phyloP scores from a whole-genome alignment of 2,888 invertebrate genomes.

The Pammene aurita region DNA sequence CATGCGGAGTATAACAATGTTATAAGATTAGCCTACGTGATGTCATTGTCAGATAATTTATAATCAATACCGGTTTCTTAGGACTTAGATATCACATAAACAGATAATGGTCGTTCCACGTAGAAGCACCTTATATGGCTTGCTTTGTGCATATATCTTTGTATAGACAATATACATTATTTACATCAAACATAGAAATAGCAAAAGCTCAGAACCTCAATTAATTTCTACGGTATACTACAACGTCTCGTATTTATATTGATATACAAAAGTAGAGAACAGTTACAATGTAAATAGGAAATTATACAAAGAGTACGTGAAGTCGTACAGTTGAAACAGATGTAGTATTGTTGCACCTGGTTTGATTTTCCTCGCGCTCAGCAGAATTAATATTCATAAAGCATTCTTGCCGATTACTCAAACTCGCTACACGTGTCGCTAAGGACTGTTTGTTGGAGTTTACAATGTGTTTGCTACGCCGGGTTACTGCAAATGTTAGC shows the following conservation, averaged over 20 bases:
- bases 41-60: conserved; percentile 38
- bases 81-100: conserved; percentile 33
- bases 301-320: neutral
- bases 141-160: neutral
- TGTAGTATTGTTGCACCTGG: conserved; percentile 49
- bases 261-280: no score
- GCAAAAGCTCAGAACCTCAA: neutral
- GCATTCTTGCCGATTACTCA: conserved; percentile 63
- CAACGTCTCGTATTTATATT: no score
- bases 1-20: conserved; percentile 16
- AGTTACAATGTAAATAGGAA: no score
- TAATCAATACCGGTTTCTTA: conserved; percentile 37
- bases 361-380: conserved; percentile 55
- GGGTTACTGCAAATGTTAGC: conserved; percentile 59
- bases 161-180: neutral
- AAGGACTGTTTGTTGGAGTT: conserved; percentile 57
- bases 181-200: neutral
- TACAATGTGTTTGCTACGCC: conserved; percentile 64
- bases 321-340: conserved; percentile 42
- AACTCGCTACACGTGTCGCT: conserved; percentile 60
- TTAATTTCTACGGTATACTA: neutral
- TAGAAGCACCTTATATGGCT: conserved; percentile 22
- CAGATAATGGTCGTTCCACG: conserved; percentile 33
- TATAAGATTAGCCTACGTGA: conserved; percentile 24
- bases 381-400: conserved; percentile 68